Evolutionary conservation across 2,113 vertebrate genomes (phyloP).

Genomic region (Pseudorhombus dupliciocellatus): DNA sequence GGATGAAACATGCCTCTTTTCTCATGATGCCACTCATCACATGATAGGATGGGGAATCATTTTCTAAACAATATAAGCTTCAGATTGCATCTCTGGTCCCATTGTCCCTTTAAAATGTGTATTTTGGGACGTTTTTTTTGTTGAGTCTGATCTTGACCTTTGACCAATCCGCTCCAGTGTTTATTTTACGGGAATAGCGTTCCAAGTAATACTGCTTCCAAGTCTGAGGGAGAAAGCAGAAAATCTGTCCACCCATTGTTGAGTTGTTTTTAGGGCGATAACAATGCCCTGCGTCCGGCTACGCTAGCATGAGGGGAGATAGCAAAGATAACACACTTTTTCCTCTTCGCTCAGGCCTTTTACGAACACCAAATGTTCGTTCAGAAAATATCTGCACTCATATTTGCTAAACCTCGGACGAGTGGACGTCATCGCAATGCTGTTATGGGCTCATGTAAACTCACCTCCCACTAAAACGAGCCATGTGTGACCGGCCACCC

Average conservation of each 20-base stretch:
- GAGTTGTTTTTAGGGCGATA: neutral
- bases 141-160: neutral
- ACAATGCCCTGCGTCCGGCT: neutral
- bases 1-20: too few relatives aligned
- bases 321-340: neutral
- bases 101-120: too few relatives aligned
- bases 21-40: too few relatives aligned
- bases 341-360: too few relatives aligned
- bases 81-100: too few relatives aligned
- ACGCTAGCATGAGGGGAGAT: neutral
- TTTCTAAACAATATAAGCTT: too few relatives aligned
- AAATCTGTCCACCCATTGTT: too few relatives aligned
- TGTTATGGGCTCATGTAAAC: constrained; percentile 1
- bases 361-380: too few relatives aligned
- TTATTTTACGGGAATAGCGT: neutral
- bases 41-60: too few relatives aligned
- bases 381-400: too few relatives aligned
- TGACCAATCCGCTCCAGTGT: neutral
- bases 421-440: constrained; percentile 7
- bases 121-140: neutral
- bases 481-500: neutral
- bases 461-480: constrained; percentile 1
- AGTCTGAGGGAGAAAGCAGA: too few relatives aligned
- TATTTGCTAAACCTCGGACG: neutral
- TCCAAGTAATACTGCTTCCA: neutral